A percentile compares a stretch with the other conserved stretches of the same genome.
Evolutionary conservation across 1,140 invertebrate species (phyloP).

Genomic region (Pectinophora gossypiella): DNA sequence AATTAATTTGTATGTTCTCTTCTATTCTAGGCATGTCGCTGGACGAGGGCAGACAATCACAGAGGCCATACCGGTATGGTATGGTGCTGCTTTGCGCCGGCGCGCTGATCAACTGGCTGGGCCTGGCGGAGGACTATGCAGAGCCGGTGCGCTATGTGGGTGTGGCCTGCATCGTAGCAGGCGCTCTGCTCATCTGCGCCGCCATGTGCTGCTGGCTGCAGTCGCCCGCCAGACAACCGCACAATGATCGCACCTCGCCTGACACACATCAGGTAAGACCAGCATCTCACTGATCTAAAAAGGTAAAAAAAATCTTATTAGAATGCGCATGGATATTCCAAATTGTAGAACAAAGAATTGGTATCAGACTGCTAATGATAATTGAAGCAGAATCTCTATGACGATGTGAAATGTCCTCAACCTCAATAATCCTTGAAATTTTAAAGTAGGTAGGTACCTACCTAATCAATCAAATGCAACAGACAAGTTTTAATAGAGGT

Average conservation of each 20-base stretch:
- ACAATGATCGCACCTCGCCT: slow-evolving; percentile 57
- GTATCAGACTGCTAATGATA: too few relatives aligned
- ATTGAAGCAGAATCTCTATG: too few relatives aligned
- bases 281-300: slow-evolving; percentile 35
- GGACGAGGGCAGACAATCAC: slow-evolving; percentile 79
- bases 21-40: slow-evolving; percentile 78
- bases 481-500: neutral
- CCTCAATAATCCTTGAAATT: too few relatives aligned
- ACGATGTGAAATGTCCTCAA: too few relatives aligned
- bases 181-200: slow-evolving; percentile 83
- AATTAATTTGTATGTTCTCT: too few relatives aligned
- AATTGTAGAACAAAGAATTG: too few relatives aligned
- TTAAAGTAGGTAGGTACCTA: too few relatives aligned
- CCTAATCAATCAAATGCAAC: too few relatives aligned
- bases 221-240: slow-evolving; percentile 74
- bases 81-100: slow-evolving; percentile 85
- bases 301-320: too few relatives aligned
- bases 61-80: slow-evolving; percentile 83
- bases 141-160: slow-evolving; percentile 84
- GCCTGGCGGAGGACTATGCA: slow-evolving; percentile 82
- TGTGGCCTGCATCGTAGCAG: slow-evolving; percentile 84
- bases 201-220: slow-evolving; percentile 87
- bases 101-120: slow-evolving; percentile 86
- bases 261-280: slow-evolving; percentile 64
- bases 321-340: too few relatives aligned